Evolutionary conservation across 2,113 vertebrate species (phyloP), one percentile per base, ranked within the genome.

Genomic region (Spermophilus dauricus): DNA sequence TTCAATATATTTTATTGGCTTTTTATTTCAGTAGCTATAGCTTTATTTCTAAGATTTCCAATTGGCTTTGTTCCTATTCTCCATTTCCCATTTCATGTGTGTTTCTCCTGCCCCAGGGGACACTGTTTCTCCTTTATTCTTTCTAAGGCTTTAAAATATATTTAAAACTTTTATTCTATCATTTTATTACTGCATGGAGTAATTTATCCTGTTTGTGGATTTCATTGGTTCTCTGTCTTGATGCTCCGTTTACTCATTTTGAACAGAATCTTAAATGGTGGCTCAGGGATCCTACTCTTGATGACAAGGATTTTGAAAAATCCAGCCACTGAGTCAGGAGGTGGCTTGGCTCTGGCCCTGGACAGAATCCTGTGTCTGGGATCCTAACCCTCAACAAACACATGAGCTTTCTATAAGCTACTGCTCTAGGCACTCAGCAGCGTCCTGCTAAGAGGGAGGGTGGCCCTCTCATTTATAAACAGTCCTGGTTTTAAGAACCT

Each of bases 41-140:
- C 65, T 95, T 94, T 48, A 56, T 61, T 78, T 88, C 39, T 69
- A 56, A 56, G 56, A 56, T 86, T 73, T 96, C 45, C 76, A 65
- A 58, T 18, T 63, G 48, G 3, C 87, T 94, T 34, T 86, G 22
- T 37, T 56, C 48, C 56, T 28, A 5, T 4, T 37, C 26, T 92
- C 26, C 39, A 34, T 9, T 48, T 42, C 39, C 24, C 20, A 4
- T 89, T 84, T 58, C 9, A 61, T 63, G 81, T 77, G 20, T 37
- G 69, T 75, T 30, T 4, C n/a, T 56, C 13, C 18, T 0, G 14
- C 4, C 30, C 20, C n/a, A 69, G 58, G 14, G 45, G 6, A 58
- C 30, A 83, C 12, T 82, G 58, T 39, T 58, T 9, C 6, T 65
- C 39, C 73, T 70, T 45, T 90, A 65, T 63, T n/a, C 67, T 72